These are phyloP conservation scores for Limosa lapponica DNA, from an alignment of 2,797 vertebrate genomes.

Conservation along the genomic window DNA sequence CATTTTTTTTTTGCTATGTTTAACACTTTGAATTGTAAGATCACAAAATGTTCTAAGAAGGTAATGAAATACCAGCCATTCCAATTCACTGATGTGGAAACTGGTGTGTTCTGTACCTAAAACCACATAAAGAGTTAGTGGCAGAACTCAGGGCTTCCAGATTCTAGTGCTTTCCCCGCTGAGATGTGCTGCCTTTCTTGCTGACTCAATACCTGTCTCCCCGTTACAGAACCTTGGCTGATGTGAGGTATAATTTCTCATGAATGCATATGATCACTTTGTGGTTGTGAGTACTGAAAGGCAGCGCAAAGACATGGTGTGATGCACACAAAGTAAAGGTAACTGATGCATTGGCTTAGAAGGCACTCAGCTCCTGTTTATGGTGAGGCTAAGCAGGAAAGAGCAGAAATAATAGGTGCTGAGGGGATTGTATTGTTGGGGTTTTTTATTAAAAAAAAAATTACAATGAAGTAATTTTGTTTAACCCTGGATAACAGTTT, in stretches of 20 bases:
- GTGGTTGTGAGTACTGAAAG: background rate
- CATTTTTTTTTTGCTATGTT: background rate
- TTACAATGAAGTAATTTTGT: background rate
- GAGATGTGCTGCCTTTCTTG: background rate
- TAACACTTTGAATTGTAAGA: background rate
- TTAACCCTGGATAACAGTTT: background rate
- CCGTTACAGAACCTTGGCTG: fast-evolving
- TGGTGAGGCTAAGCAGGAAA: background rate
- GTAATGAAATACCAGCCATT: background rate
- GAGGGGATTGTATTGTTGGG: background rate
- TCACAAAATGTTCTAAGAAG: background rate
- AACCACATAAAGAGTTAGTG: background rate
- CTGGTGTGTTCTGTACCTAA: background rate
- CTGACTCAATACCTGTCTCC: background rate
- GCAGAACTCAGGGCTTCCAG: background rate
- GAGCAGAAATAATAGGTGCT: background rate
- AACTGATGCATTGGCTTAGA: background rate
- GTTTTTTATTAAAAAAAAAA: background rate
- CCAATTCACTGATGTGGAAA: background rate
- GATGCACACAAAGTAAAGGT: background rate
- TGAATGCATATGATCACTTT: background rate
- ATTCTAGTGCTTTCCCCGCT: fast-evolving
- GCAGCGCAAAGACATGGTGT: background rate
- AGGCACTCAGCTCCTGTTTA: background rate
- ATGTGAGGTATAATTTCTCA: background rate